Conservation (phyloP, 1,140 invertebrate genomes). For the Bicyclus anynana region DNA sequence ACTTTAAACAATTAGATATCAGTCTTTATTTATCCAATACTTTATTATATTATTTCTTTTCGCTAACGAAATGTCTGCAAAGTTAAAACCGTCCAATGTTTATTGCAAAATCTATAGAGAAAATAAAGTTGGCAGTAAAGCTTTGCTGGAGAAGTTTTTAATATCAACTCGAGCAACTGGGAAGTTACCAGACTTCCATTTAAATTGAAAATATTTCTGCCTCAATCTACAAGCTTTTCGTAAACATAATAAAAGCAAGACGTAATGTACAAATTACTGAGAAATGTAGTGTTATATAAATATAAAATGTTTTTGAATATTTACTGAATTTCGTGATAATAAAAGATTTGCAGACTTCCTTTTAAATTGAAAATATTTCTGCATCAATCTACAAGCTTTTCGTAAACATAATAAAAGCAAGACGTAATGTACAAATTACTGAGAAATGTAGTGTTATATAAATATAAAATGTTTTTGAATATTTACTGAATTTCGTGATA, state of each 20-base stretch:
- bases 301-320: no score
- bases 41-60: no score
- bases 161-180: neutral
- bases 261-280: no score
- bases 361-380: no score
- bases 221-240: no score
- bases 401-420: constrained; percentile 12
- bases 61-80: neutral
- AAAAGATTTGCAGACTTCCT: no score
- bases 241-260: no score
- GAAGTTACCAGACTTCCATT: neutral
- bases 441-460: neutral
- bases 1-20: no score
- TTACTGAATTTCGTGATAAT: no score
- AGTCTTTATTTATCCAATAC: no score
- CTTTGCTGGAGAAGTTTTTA: neutral
- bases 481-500: neutral
- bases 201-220: no score
- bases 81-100: neutral
- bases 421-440: neutral
- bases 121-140: neutral
- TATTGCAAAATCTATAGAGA: neutral
- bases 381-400: constrained; percentile 13
- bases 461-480: neutral
- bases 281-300: no score